Conservation (phyloP, 2,797 vertebrate genomes). For the Fundulus diaphanus region DNA sequence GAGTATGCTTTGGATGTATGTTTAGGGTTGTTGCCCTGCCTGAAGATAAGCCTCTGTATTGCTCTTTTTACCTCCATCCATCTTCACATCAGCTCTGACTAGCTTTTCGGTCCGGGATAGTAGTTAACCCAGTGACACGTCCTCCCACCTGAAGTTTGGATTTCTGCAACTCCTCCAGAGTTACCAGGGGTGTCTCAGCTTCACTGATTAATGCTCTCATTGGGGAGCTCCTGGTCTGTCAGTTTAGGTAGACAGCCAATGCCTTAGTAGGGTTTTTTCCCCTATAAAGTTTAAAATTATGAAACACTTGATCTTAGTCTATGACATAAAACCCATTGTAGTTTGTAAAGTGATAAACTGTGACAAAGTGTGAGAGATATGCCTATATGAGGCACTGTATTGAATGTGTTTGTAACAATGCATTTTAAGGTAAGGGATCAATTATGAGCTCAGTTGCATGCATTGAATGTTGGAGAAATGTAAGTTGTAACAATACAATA, state of each 20-base stretch:
- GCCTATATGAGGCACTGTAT: background rate
- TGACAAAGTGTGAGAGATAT: background rate
- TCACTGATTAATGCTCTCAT: background rate
- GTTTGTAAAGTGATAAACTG: background rate
- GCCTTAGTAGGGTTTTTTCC: no score
- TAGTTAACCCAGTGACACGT: no score
- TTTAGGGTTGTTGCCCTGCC: background rate
- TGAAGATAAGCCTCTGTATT: no score
- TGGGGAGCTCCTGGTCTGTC: no score
- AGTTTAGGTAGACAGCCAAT: background rate
- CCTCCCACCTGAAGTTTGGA: no score
- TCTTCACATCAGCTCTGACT: no score
- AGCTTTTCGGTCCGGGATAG: no score
- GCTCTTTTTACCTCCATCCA: no score
- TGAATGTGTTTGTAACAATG: background rate
- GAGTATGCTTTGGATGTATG: no score
- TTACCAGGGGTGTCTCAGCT: background rate
- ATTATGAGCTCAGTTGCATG: no score
- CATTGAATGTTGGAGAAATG: no score
- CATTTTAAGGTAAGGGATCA: no score
- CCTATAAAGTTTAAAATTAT: background rate
- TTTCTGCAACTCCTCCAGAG: background rate
- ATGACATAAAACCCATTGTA: background rate
- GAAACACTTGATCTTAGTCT: background rate
- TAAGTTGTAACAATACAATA: background rate